These are phyloP conservation scores for Rhinolophus sinicus DNA, from an alignment of 2,113 vertebrate genomes.

Conservation along the genomic window DNA sequence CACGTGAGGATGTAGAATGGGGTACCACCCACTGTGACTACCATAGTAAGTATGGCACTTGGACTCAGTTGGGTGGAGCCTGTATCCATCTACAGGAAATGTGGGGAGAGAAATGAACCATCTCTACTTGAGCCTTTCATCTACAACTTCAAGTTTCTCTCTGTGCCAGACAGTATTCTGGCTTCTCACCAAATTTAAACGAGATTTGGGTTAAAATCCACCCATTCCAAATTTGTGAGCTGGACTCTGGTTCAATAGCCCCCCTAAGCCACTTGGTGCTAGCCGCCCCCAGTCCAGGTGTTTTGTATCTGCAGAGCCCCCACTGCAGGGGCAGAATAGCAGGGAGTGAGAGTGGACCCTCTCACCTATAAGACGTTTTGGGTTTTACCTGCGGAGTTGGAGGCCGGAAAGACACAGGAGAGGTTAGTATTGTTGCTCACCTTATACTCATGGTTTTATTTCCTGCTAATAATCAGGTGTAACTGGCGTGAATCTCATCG, in stretches of 20 bases:
- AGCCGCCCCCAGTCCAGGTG: not conserved
- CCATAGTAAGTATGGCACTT: not conserved
- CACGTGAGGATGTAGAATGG: not conserved
- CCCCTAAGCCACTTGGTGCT: not conserved
- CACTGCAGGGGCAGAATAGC: not conserved
- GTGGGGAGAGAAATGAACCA: not conserved
- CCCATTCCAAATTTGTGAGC: not conserved
- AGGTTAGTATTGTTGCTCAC: not conserved
- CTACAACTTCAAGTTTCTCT: not conserved
- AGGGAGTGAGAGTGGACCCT: not conserved
- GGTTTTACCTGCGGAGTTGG: not conserved
- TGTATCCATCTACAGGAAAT: not conserved
- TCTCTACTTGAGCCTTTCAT: not conserved
- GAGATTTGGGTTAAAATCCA: slow-evolving; percentile 32
- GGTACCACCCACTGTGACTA: not conserved
- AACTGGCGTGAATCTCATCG: not conserved
- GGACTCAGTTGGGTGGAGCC: not conserved
- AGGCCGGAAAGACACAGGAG: not conserved
- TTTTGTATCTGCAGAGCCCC: not conserved
- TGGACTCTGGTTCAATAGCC: not conserved
- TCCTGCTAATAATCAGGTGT: slow-evolving; percentile 44
- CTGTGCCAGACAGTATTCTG: not conserved
- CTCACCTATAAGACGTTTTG: not conserved
- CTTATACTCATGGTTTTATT: slow-evolving; percentile 19
- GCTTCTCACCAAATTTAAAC: slow-evolving; percentile 12